A percentile compares a stretch with the other conserved stretches of the same genome.
Evolutionary conservation across 2,113 vertebrate species (phyloP).

Genomic region (Fukomys damarensis): DNA sequence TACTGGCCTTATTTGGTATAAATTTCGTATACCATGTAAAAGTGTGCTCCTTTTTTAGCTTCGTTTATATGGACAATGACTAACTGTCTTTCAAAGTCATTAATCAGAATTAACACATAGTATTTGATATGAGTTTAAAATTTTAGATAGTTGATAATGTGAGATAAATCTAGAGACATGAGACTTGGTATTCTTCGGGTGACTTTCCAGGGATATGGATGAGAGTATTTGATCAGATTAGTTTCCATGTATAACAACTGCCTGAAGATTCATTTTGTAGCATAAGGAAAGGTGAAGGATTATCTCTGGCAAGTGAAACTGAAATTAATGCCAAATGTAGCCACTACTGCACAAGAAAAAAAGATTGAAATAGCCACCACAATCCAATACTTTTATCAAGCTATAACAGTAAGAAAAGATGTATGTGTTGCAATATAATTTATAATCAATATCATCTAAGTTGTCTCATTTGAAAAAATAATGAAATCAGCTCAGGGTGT

Average conservation of each 20-base stretch:
- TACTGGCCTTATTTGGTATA: not conserved
- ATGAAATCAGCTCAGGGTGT: not conserved
- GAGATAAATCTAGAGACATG: not conserved
- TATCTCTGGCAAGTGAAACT: not conserved
- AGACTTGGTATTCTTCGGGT: not conserved
- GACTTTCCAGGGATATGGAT: not conserved
- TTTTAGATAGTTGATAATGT: not conserved
- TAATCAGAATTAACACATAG: constrained; percentile 9
- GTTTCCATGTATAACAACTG: not conserved
- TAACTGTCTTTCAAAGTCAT: not conserved
- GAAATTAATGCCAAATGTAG: constrained; percentile 39
- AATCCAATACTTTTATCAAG: not conserved
- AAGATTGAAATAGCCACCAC: not conserved
- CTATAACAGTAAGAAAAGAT: not conserved
- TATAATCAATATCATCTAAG: constrained; percentile 2
- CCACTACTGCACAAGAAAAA: not conserved
- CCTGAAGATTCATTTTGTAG: constrained; percentile 35
- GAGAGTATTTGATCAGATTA: not conserved
- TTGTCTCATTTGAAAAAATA: not conserved
- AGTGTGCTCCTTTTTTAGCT: not conserved
- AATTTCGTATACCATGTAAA: not conserved
- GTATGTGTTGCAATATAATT: not conserved
- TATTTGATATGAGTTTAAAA: constrained; percentile 1
- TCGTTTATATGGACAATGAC: not conserved
- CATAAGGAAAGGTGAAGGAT: not conserved